Conservation (phyloP, 2,113 vertebrate genomes). For the Rallus limicola region DNA sequence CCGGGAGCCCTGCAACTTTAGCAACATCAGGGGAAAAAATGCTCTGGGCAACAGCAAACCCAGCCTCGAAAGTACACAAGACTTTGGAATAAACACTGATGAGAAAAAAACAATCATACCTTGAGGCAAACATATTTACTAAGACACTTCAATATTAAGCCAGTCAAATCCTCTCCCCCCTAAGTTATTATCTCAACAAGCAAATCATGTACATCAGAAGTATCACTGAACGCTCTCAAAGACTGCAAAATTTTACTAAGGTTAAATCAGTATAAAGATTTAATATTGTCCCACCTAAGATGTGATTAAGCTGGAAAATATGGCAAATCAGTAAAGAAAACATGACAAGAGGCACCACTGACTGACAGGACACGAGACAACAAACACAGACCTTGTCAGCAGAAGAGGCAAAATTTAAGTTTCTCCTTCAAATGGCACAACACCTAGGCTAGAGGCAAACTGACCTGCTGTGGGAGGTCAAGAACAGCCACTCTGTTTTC, state of each 20-base stretch:
- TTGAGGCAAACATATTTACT: neutral
- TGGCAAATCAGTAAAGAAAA: neutral
- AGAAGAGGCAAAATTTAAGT: neutral
- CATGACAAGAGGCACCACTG: neutral
- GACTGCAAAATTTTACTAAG: neutral
- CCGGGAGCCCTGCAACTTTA: neutral
- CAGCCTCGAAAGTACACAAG: neutral
- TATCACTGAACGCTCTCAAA: neutral
- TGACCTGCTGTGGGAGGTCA: neutral
- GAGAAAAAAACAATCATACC: neutral
- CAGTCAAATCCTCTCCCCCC: neutral
- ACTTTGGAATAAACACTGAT: neutral
- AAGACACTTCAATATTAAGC: neutral
- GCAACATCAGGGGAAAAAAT: neutral
- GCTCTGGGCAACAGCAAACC: neutral
- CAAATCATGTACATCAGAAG: neutral
- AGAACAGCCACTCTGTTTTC: neutral
- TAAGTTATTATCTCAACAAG: neutral
- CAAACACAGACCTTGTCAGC: fast-evolving
- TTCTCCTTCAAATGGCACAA: neutral
- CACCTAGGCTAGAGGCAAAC: neutral
- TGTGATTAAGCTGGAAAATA: neutral
- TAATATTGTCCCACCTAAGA: neutral
- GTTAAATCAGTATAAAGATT: neutral
- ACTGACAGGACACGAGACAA: neutral